Evolutionary conservation across 2,888 invertebrate species (phyloP), one percentile per base, ranked within the genome.

Genomic region (Monopis laevigella): DNA sequence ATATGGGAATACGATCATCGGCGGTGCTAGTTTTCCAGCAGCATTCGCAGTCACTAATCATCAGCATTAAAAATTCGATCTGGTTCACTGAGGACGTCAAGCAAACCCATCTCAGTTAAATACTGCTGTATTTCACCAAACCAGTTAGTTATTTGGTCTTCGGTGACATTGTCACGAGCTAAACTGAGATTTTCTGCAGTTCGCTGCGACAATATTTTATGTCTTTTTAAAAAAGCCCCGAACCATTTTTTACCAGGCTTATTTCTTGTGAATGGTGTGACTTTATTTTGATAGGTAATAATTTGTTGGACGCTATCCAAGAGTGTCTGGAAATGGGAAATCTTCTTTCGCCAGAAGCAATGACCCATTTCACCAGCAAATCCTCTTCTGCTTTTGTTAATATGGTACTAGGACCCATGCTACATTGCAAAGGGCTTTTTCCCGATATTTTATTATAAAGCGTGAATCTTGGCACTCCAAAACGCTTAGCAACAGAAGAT

Each of bases 221-320:
- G 53, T 41, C 54, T 45, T 13, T 47, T 47, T 11, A 48, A 40
- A 45, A 59, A 58, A 10, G 41, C 40, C 4, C 43, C 36, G 40
- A 48, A 55, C 57, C 57, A 56, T 42, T 52, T 50, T 34, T 49
- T 46, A 8, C 55, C 53, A 27, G 59, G 58, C 16, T 52, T 41
- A 45, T 49, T 50, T 40, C 53, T 42, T 18, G 40, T 52, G 42
- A 55, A 58, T 10, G 46, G 39, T 13, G 34, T 49, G 40, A 18
- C 2, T 19, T 29, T 43, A 24, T 45, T 45, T 17, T 46, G 17
- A 3, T 43, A 38, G 29, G 44, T 45, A 6, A 48, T 16, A 13
- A 52, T 39, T 16, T 42, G 43, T 45, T 46, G 44, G 11, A 51
- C 49, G 40, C 50, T 47, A 16, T 48, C 44, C 7, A 51, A 30